These are phyloP conservation scores for Pseudois nayaur DNA, from an alignment of 2,113 vertebrate genomes.

Conservation along the genomic window DNA sequence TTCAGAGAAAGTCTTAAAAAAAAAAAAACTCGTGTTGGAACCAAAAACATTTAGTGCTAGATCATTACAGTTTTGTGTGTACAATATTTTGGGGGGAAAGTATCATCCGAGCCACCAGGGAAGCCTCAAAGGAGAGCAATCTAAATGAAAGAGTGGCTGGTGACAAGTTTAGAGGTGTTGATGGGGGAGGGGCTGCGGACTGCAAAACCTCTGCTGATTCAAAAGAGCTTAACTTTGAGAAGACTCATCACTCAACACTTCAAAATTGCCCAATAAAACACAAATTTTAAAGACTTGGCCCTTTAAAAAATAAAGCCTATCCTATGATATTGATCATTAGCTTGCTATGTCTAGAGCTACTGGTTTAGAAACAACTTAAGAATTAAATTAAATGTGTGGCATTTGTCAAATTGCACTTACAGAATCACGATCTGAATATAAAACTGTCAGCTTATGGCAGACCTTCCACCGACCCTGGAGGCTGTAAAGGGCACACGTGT, in stretches of 20 bases:
- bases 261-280: constrained; percentile 18
- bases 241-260: background rate
- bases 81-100: background rate
- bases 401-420: background rate
- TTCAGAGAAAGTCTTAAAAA: background rate
- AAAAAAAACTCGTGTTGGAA: background rate
- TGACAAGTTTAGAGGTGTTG: background rate
- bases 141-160: background rate
- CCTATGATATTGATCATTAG: background rate
- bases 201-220: background rate
- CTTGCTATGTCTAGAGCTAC: background rate
- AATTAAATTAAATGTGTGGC: constrained; percentile 25
- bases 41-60: background rate
- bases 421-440: constrained; percentile 8
- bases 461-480: background rate
- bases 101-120: background rate
- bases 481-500: background rate
- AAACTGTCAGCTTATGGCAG: background rate
- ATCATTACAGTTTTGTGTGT: background rate
- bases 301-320: background rate
- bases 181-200: fast-evolving
- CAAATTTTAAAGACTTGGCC: background rate
- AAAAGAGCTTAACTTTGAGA: background rate
- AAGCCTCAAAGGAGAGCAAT: background rate
- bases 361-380: constrained; percentile 34